Conservation (phyloP, 2,113 vertebrate genomes). For the Pipra filicauda region DNA sequence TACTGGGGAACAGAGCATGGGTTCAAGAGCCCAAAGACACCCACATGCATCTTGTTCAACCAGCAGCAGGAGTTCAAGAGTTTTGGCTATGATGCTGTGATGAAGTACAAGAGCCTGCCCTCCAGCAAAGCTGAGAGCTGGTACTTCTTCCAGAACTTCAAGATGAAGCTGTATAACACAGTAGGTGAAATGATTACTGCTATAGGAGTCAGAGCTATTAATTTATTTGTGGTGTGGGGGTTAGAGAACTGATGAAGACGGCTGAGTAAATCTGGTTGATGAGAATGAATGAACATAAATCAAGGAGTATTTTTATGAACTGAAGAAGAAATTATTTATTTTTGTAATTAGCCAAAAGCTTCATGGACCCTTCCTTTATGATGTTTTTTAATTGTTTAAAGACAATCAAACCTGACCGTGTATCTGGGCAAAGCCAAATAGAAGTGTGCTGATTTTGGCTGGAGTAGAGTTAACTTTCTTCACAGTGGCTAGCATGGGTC, state of each 20-base stretch:
- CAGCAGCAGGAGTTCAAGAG: neutral
- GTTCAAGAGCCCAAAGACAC: neutral
- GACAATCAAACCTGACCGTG: neutral
- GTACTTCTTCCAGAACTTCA: slow-evolving; percentile 57
- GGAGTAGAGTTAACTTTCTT: neutral
- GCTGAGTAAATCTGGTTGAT: neutral
- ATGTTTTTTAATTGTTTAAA: neutral
- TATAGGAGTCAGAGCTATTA: neutral
- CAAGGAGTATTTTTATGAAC: neutral
- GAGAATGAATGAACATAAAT: neutral
- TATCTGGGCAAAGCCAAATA: neutral
- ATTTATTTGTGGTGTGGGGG: neutral
- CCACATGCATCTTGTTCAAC: slow-evolving; percentile 40
- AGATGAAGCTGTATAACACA: slow-evolving; percentile 49
- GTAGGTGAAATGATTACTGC: neutral
- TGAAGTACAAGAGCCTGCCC: neutral
- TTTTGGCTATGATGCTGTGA: slow-evolving; percentile 58
- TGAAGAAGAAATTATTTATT: neutral
- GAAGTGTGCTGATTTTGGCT: neutral
- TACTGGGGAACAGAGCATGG: neutral
- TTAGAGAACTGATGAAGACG: neutral
- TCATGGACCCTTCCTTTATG: neutral
- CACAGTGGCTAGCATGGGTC: neutral
- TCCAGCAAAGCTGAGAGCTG: neutral
- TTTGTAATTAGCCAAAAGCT: neutral